These are phyloP conservation scores for Cancer borealis DNA, from an alignment of 2,888 invertebrate genomes.

Conservation along the genomic window DNA sequence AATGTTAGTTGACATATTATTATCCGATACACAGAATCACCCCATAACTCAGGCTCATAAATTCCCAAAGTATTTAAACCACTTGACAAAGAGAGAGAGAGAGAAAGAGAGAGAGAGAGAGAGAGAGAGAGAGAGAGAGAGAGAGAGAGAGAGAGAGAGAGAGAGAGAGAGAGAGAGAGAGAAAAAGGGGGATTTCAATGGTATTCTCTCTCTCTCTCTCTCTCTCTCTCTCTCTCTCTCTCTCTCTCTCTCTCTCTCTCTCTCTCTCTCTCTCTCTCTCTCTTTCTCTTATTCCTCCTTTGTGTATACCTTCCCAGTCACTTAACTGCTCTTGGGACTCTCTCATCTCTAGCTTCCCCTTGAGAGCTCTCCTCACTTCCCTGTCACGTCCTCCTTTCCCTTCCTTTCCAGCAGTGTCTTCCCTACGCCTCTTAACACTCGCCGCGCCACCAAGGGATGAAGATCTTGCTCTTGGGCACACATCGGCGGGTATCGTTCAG, in stretches of 20 bases:
- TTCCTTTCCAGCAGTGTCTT: too few species aligned
- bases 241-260: not conserved
- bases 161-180: not conserved
- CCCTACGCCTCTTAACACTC: too few species aligned
- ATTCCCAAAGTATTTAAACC: too few species aligned
- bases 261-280: not conserved
- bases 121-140: not conserved
- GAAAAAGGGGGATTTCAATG: not conserved
- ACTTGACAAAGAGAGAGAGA: not conserved
- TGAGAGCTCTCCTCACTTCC: too few species aligned
- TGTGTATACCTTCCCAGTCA: not conserved
- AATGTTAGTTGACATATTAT: too few species aligned
- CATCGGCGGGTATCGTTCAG: too few species aligned
- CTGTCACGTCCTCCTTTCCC: too few species aligned
- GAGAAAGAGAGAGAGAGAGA: not conserved
- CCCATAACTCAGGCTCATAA: too few species aligned
- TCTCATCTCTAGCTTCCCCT: not conserved
- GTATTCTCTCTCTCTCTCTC: not conserved
- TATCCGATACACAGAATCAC: too few species aligned
- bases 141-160: too few species aligned
- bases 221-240: constrained; percentile 1
- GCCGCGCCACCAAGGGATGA: too few species aligned
- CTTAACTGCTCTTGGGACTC: not conserved
- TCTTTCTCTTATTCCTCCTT: not conserved
- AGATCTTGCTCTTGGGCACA: too few species aligned